Base-by-base conservation (phyloP, 2,888 invertebrate species). In the Drosophila setosimentum region DNA sequence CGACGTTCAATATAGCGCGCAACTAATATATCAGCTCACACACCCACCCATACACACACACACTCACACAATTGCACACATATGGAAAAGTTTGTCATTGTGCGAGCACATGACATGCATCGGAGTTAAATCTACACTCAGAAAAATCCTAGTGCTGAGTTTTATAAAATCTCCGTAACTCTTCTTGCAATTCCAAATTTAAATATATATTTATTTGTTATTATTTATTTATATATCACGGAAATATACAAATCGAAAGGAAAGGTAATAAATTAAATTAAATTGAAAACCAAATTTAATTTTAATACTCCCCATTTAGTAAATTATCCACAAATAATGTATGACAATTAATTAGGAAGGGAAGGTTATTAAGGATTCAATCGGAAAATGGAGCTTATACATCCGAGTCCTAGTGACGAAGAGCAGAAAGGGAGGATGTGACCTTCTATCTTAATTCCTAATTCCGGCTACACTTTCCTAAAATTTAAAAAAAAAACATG, bases 51-150 rank as follows among this genome's bases (percentile, higher is more conserved):
- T 37, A 40, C 42, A 50, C 45, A 29, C 48, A 24, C 54, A 62
- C 45, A 50, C 67, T 45, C 55, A 40, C 54, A 27, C 21, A 45
- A 35, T 37, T 29, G 21, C 45, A 54, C 69, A 54, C 71, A 69
- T 49, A 24, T 11, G 40, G 27, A 37, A 76, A 82, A 90, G 87
- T 90, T 90, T 89, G 82, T 76, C 79, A 80, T 75, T 82, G 76
- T 80, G 79, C 82, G 72, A 83, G 77, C 80, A 87, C 87, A 89
- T 90, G 89, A 80, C 89, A 87, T 89, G 87, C 87, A 89, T 75
- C 75, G 77, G 73, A 68, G 71, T 24, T 51, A 66, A 72, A 54
- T 37, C 37, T 37, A 45, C 45, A 45, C 45, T 45, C 16, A 24
- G 45, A 24, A 45, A 45, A 45, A 21, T 16, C 24, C 16, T 0